Evolutionary conservation across 2,113 vertebrate genomes (phyloP).

Genomic region (Pagrus major): DNA sequence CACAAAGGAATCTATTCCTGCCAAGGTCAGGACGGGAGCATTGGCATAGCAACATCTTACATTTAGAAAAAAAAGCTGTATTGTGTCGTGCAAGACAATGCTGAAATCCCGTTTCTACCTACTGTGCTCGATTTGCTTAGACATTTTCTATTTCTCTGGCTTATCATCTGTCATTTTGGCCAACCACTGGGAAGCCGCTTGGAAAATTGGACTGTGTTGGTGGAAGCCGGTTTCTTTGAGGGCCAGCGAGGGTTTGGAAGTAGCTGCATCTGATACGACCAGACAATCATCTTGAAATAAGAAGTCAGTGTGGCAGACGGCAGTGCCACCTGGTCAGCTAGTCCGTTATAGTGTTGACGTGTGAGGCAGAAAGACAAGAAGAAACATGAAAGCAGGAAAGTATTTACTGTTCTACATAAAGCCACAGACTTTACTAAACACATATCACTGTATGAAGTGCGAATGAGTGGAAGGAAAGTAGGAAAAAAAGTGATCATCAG

Average conservation of each 20-base stretch:
- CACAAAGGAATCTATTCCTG: constrained; percentile 51
- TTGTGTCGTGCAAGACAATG: neutral
- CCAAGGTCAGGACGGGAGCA: constrained; percentile 34
- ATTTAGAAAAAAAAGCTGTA: constrained; percentile 35
- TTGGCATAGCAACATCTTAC: constrained; percentile 41
- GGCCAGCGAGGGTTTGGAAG: constrained; percentile 36
- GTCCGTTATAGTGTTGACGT: constrained; percentile 16
- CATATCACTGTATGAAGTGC: neutral
- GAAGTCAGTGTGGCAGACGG: constrained; percentile 10
- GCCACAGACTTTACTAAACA: neutral
- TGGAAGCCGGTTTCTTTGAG: constrained; percentile 20
- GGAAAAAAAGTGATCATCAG: neutral
- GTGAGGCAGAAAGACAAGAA: neutral
- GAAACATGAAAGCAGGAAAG: neutral
- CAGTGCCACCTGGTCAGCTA: neutral
- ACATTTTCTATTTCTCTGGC: constrained; percentile 1
- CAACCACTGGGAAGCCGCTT: neutral
- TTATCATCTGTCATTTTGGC: constrained; percentile 23
- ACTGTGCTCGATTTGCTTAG: neutral
- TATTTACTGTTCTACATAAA: constrained; percentile 9
- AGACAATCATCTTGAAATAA: constrained; percentile 27
- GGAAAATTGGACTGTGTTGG: constrained; percentile 16
- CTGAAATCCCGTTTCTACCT: neutral
- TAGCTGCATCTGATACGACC: neutral
- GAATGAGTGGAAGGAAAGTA: neutral